A percentile compares a stretch with the other conserved stretches of the same genome.
Evolutionary conservation across 2,797 vertebrate species (phyloP).

Genomic region (Paramormyrops hopkinsi): DNA sequence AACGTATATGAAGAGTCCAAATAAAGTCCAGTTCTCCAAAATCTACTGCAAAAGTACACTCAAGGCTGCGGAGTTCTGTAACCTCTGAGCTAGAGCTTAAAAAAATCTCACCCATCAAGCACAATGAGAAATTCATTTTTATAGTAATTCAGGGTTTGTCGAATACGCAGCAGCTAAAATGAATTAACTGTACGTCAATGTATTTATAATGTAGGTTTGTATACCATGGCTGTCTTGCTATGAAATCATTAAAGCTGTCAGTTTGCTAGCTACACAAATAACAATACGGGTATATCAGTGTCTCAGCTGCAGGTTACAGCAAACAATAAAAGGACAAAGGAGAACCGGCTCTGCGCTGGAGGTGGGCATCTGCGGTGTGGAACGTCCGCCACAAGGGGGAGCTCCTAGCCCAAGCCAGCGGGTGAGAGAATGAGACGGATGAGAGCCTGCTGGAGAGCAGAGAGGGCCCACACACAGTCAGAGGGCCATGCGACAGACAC

Average conservation of each 20-base stretch:
- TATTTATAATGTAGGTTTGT: background rate
- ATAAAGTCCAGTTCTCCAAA: background rate
- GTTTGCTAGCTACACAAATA: background rate
- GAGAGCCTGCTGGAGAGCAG: background rate
- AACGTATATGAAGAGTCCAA: background rate
- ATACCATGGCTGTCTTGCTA: background rate
- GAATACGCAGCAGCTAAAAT: background rate
- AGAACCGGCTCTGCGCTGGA: background rate
- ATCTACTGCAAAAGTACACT: background rate
- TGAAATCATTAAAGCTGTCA: background rate
- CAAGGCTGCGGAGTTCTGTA: background rate
- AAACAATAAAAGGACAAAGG: slow-evolving; percentile 7
- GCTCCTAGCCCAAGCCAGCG: background rate
- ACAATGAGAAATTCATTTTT: background rate
- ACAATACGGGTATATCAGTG: background rate
- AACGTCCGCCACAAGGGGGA: slow-evolving; percentile 6
- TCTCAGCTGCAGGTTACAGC: background rate
- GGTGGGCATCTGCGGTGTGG: background rate
- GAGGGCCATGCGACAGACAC: background rate
- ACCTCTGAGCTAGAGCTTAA: background rate
- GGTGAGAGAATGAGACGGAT: background rate
- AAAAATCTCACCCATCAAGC: background rate
- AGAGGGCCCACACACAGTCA: background rate
- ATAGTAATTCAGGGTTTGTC: background rate
- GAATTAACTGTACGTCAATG: background rate